Evolutionary conservation across 1,140 invertebrate species (phyloP), one percentile per base, ranked within the genome.

Genomic region (Trypoxylus dichotomus): DNA sequence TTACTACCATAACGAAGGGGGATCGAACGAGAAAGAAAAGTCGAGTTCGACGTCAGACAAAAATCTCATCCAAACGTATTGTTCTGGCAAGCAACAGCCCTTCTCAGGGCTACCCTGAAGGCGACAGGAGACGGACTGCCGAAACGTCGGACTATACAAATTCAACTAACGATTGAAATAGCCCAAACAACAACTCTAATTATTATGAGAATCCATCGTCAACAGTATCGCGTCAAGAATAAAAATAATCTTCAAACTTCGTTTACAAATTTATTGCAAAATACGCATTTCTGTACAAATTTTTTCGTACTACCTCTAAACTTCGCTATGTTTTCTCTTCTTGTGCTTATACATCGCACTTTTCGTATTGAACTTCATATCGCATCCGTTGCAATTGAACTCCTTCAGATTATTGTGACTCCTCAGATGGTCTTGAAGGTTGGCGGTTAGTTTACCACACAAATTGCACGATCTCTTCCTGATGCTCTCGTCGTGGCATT

Each of bases 311-410:
- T 8, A 7, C 10, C 32, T 37, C 10, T 37, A 68, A 27, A 11
- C 24, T 82, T 85, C 11, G 3, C 21, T 24, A 68, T 68, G 84
- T 81, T 85, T 85, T 74, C 80, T 77, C 71, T 85, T 84, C 3
- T 77, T 80, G 77, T 85, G 84, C 73, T 85, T 85, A n/a, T 76
- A 74, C 25, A 84, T 76, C 3, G 83, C 79, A 68, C 81, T 80
- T 80, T 83, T 85, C 0, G 82, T 84, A 79, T 83, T 83, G 75
- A 85, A 85, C 47, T 79, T 79, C 78, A 80, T 80, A 41, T 81
- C 76, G 76, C 84, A 85, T 2, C 42, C 7, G 43, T 80, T 78
- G 80, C 84, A 85, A 74, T 85, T 81, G 72, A 85, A 85, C 60
- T 84, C 83, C 71, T 80, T 83, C 13, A 83, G 79, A 74, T 85